Percentiles rank a stretch among this genome's conserved stretches.
phyloP scores from a whole-genome alignment of 2,888 invertebrate genomes.

The Drosophila paramelanica region DNA sequence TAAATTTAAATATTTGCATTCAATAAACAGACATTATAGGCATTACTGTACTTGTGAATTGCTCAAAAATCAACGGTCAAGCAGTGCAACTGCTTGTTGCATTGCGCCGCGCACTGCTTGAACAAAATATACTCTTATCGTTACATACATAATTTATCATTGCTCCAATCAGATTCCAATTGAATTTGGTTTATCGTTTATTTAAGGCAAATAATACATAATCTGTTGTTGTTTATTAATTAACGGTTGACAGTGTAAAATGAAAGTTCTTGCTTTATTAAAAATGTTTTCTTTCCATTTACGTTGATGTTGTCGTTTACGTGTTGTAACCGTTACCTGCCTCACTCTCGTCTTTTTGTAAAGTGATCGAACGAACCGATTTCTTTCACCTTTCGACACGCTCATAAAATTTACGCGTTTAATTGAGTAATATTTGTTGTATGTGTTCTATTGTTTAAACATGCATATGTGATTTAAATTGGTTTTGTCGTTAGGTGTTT shows the following conservation, averaged over 20 bases:
- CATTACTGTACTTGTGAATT: neutral
- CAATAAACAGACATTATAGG: no score
- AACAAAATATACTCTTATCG: no score
- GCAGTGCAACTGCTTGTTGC: neutral
- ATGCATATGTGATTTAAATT: slow-evolving; percentile 33
- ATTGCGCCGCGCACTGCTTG: neutral
- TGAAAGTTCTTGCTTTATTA: slow-evolving; percentile 24
- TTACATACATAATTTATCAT: no score
- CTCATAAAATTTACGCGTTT: slow-evolving; percentile 29
- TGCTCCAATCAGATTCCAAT: neutral
- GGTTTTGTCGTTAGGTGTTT: slow-evolving; percentile 16
- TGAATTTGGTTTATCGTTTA: slow-evolving; percentile 54
- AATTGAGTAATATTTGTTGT: slow-evolving; percentile 45
- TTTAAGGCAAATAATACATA: slow-evolving; percentile 74
- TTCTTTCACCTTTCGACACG: slow-evolving; percentile 39
- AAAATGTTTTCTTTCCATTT: slow-evolving; percentile 22
- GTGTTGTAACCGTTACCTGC: slow-evolving; percentile 25
- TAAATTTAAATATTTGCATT: no score
- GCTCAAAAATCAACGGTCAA: neutral
- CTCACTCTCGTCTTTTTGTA: slow-evolving; percentile 6
- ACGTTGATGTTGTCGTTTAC: slow-evolving; percentile 25
- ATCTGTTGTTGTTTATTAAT: slow-evolving; percentile 42
- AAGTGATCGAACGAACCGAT: neutral
- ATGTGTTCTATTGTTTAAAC: slow-evolving; percentile 44
- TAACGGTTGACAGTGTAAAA: slow-evolving; percentile 56